Percentiles rank a stretch among this genome's conserved stretches.
These are phyloP conservation scores for Hydropotes inermis DNA, from an alignment of 2,113 vertebrate species.

Conservation along the genomic window DNA sequence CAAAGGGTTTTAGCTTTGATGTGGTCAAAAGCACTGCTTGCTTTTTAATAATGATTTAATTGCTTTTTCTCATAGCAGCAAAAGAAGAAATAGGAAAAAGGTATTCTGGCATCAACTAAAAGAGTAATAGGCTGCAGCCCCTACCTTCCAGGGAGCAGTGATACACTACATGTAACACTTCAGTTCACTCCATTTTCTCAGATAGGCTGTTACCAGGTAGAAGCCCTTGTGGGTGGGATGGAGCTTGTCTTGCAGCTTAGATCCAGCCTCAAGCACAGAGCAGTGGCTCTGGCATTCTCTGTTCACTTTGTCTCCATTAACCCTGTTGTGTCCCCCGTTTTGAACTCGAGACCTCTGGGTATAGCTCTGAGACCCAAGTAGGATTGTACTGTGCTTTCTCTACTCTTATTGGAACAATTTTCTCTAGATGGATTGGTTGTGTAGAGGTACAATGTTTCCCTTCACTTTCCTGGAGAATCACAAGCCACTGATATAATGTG, in stretches of 20 bases:
- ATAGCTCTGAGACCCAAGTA: background rate
- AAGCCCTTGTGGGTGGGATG: background rate
- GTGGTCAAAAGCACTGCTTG: background rate
- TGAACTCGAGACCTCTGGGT: background rate
- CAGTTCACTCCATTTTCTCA: background rate
- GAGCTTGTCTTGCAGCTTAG: background rate
- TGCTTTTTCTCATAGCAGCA: background rate
- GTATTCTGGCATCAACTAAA: background rate
- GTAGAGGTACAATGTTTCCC: background rate
- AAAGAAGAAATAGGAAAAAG: background rate
- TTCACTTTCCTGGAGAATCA: background rate
- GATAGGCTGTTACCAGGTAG: background rate
- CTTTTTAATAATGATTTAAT: background rate
- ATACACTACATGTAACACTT: background rate
- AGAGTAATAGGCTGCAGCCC: background rate
- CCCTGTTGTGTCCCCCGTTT: background rate
- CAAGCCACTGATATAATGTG: background rate
- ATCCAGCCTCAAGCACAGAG: background rate
- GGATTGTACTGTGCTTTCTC: background rate
- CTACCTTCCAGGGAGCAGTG: background rate
- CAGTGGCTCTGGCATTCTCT: background rate
- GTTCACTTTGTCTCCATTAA: background rate
- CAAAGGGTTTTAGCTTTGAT: background rate
- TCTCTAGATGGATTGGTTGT: background rate
- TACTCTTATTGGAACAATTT: background rate